Evolutionary conservation across 2,797 vertebrate genomes (phyloP), one percentile per base, ranked within the genome.

Genomic region (Hoplostethus atlanticus): DNA sequence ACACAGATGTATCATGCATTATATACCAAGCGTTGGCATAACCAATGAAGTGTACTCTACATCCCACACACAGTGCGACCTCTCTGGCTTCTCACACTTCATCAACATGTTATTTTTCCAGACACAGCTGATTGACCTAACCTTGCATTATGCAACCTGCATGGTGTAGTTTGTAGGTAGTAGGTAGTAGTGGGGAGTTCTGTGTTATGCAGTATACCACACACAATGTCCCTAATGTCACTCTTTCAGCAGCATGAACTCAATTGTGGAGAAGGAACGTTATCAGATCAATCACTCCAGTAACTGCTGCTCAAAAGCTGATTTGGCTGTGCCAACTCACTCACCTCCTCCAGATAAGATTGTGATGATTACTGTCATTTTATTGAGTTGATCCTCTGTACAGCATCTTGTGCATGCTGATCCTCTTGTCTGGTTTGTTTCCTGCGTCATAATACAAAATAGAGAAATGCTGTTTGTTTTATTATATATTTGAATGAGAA

Each of bases 71-170:
- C 60, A 81, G 62, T 63, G 67, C 85, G 81, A 89, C 87, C 71
- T 69, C 81, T 73, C 58, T 63, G 70, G 66, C 69, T 71, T 44
- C 63, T 48, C 64, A 80, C 71, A 51, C 69, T 83, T 82, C 81
- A 81, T 89, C 84, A 80, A 86, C 87, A 84, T 80, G 47, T 88
- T 80, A 77, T 84, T 78, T 77, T 80, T 81, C 34, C 71, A 68
- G 73, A 80, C 84, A 71, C 78, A 73, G 75, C 83, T 92, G 85
- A 90, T 91, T 84, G 90, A 82, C 63, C 61, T 55, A 60, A 57
- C 48, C 64, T 82, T 85, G 79, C 87, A 89, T 91, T 82, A 90
- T 85, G 67, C 75, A 90, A 64, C 68, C 64, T 75, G 84, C 81
- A 79, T 76, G 76, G 76, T 54, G 65, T 73, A 82, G 74, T 83